phyloP scores from a whole-genome alignment of 2,113 vertebrate genomes.

The Rhegmatorhina hoffmannsi region DNA sequence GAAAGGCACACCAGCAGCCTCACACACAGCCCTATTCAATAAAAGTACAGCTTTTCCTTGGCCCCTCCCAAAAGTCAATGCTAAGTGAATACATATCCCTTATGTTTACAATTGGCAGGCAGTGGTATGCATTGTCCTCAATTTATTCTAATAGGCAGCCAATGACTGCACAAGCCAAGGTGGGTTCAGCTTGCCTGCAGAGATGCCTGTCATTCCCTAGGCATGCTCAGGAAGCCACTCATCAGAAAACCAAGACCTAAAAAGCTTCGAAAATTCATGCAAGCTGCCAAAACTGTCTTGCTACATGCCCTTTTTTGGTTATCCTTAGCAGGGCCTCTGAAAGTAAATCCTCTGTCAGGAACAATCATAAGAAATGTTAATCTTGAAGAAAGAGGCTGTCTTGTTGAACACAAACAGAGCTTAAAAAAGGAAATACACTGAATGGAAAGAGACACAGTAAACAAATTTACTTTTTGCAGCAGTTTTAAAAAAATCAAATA shows the following conservation, averaged over 20 bases:
- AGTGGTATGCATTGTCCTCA: constrained; percentile 81
- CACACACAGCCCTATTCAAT: constrained; percentile 78
- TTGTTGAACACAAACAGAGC: constrained; percentile 62
- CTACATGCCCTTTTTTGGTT: constrained; percentile 89
- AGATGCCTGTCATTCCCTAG: constrained; percentile 84
- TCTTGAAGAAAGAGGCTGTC: constrained; percentile 79
- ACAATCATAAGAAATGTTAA: constrained; percentile 88
- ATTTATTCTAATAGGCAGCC: constrained; percentile 78
- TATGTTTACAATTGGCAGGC: constrained; percentile 80
- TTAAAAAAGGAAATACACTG: constrained; percentile 58
- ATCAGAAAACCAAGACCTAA: constrained; percentile 82
- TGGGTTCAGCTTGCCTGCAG: constrained; percentile 77
- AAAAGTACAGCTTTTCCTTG: constrained; percentile 75
- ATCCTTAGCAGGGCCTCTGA: constrained; percentile 85
- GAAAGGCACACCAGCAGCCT: constrained; percentile 63
- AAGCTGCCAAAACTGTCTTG: constrained; percentile 82
- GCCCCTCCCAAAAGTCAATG: constrained; percentile 85
- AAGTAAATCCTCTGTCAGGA: constrained; percentile 89
- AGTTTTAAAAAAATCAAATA: background rate
- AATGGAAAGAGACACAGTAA: constrained; percentile 28
- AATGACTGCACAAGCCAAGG: constrained; percentile 75
- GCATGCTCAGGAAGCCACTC: constrained; percentile 85
- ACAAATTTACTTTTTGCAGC: constrained; percentile 37
- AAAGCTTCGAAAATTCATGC: constrained; percentile 76
- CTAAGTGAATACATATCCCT: constrained; percentile 80